These are phyloP conservation scores for Emydoidea blandingii DNA, from an alignment of 2,797 vertebrate genomes.

Conservation along the genomic window DNA sequence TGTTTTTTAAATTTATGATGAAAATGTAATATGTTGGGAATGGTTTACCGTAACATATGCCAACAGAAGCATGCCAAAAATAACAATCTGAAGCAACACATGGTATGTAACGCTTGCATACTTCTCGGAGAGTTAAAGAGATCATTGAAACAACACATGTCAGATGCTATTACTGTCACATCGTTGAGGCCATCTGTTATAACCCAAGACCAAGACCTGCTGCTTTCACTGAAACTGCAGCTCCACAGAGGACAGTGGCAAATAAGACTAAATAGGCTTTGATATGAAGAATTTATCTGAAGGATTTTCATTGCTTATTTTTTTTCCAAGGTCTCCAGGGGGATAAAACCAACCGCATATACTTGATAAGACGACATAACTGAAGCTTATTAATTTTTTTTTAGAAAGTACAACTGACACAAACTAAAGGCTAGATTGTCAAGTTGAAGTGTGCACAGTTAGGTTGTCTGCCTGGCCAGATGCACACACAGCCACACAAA, in stretches of 20 bases:
- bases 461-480: neutral
- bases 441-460: neutral
- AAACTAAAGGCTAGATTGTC: neutral
- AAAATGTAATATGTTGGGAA: conserved; percentile 81
- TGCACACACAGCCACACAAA: neutral
- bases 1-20: conserved; percentile 72
- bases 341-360: conserved; percentile 27
- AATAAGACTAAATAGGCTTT: conserved; percentile 66
- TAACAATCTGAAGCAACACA: conserved; percentile 82
- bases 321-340: conserved; percentile 14
- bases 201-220: conserved; percentile 82
- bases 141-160: conserved; percentile 84
- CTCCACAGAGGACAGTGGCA: conserved; percentile 72
- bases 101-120: conserved; percentile 77
- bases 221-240: conserved; percentile 72
- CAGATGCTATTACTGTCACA: conserved; percentile 84
- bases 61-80: conserved; percentile 82
- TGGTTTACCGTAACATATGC: conserved; percentile 82
- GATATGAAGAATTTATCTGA: conserved; percentile 58
- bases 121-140: conserved; percentile 80
- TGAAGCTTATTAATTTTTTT: rapidly evolving
- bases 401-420: neutral
- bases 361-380: neutral
- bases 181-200: conserved; percentile 84
- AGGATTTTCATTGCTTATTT: conserved; percentile 50